These are phyloP conservation scores for Zeugodacus cucurbitae DNA, from an alignment of 1,140 invertebrate species.

Conservation along the genomic window DNA sequence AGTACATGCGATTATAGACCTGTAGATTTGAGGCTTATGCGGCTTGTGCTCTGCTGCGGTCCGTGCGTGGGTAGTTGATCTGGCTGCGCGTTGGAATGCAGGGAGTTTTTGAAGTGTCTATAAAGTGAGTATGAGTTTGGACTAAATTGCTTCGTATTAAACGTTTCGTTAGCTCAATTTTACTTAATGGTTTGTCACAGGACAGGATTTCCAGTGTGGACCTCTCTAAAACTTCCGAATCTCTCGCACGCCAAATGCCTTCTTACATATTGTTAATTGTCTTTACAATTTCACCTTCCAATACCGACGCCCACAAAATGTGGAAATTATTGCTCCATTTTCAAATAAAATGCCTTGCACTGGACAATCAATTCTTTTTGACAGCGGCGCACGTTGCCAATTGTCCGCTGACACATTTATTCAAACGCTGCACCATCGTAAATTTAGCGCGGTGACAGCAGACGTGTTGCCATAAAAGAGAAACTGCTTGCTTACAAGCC, in stretches of 20 bases:
- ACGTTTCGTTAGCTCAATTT: too few species aligned
- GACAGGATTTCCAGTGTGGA: too few species aligned
- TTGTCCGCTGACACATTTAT: not conserved
- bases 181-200: too few species aligned
- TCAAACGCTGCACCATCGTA: not conserved
- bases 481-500: not conserved
- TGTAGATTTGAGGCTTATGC: not conserved
- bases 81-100: not conserved
- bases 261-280: not conserved
- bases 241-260: too few species aligned
- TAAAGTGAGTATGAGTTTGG: not conserved
- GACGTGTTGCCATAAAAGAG: slow-evolving; percentile 6
- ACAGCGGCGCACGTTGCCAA: not conserved
- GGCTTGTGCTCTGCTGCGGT: not conserved
- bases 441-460: not conserved
- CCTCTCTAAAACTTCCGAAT: too few species aligned
- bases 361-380: slow-evolving; percentile 7
- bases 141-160: too few species aligned
- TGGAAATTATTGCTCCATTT: not conserved
- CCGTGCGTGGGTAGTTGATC: not conserved
- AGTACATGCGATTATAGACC: not conserved
- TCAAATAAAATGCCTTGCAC: not conserved
- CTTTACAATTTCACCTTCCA: not conserved
- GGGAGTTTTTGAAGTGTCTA: not conserved
- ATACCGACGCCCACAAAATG: not conserved